phyloP scores from a whole-genome alignment of 2,888 invertebrate species.

The Dromius quadrimaculatus region DNA sequence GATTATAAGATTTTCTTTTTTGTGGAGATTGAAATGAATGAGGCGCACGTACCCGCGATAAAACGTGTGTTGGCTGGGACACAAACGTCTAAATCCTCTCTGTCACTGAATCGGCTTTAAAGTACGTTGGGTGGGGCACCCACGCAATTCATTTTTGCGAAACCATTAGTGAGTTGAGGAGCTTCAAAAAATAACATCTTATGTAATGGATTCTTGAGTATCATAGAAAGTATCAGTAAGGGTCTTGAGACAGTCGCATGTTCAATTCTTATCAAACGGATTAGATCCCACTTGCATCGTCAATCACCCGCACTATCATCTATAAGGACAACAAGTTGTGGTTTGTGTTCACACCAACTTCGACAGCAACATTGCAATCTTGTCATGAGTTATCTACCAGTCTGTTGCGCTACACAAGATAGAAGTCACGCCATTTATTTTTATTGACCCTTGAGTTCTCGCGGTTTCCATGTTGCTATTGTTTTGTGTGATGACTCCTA shows the following conservation, averaged over 20 bases:
- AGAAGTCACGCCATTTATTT: constrained; percentile 45
- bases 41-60: constrained; percentile 37
- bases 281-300: constrained; percentile 20
- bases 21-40: constrained; percentile 51
- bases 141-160: too few species aligned
- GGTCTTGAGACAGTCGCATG: too few species aligned
- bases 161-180: too few species aligned
- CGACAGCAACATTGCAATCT: constrained; percentile 23
- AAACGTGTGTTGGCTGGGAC: constrained; percentile 29
- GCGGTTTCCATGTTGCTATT: background rate
- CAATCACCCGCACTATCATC: constrained; percentile 3
- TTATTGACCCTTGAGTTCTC: constrained; percentile 36
- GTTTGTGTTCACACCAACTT: constrained; percentile 10
- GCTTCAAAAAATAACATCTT: too few species aligned
- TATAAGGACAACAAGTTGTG: constrained; percentile 13
- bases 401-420: constrained; percentile 28
- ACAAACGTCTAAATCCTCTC: background rate
- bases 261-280: constrained; percentile 15
- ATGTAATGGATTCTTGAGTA: too few species aligned
- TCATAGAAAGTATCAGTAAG: too few species aligned
- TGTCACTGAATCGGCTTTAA: constrained; percentile 9
- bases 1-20: constrained; percentile 49
- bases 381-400: constrained; percentile 27
- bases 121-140: background rate
- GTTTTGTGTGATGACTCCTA: background rate